Evolutionary conservation across 2,888 invertebrate species (phyloP), one percentile per base, ranked within the genome.

Genomic region (Tricholauxania praeusta): DNA sequence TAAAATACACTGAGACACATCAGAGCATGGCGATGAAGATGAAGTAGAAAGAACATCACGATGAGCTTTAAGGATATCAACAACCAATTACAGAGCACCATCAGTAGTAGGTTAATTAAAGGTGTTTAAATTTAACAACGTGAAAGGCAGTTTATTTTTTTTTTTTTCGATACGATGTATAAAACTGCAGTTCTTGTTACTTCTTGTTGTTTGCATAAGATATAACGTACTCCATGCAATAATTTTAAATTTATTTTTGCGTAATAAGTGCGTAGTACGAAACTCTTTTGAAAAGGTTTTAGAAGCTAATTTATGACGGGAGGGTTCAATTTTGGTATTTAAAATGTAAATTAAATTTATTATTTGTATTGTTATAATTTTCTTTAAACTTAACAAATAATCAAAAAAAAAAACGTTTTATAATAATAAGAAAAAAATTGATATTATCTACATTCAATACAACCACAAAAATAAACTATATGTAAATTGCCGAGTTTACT

Each of bases 1-100:
- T 87, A 87, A 55, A 86, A 84, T 75, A 84, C 87, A 6, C 87
- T 87, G 1, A 88, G n/a, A 89, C 52, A 87, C 88, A 49, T 8
- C 55, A 7, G 62, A 67, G 66, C 63, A 75, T 32, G 32, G 60
- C 3, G 32, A 76, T 3, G 88, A 88, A 19, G 87, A 86, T 12
- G 89, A 89, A 6, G 87, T 88, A 62, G 87, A 28, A 87, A 39
- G 81, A 87, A 66, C 88, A 88, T 66, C 92, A 92, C 79, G 92
- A 92, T 79, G 92, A 92, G 84, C 87, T 92, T 78, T 92, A 91
- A 89, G 12, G 48, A 32, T 5, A 68, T 17, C 5, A 39, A 60
- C 53, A 57, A 28, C 5, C 62, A 22, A 47, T 55, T 28, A 7
- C 2, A 39, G 32, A 60, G 12, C 10, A 12, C 49, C 1, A 52